Base-by-base conservation (phyloP, 2,797 vertebrate genomes). In the Rhinogobio ventralis region DNA sequence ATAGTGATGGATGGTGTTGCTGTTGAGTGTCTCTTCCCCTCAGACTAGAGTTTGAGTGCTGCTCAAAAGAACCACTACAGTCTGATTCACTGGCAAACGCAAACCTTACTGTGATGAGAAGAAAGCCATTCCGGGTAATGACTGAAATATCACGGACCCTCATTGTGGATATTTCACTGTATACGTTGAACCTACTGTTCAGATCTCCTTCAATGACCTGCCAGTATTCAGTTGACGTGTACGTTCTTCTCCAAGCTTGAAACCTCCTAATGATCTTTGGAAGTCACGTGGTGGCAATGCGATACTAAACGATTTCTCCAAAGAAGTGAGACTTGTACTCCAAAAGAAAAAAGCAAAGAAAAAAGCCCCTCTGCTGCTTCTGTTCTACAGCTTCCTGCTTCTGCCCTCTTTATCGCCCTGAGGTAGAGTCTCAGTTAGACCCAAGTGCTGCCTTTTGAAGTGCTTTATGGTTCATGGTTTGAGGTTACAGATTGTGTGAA, bases 351-450 rank as follows among this genome's bases (percentile, higher is more conserved):
- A 53, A 83, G 10, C 30, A 51, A 57, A 17, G 42, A 51, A 25
- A 36, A 81, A 30, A 39, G 45, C 79, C 53, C 79, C 49, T 55
- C 74, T 89, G 92, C 91, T 92, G 90, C 93, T 93, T 85, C 78
- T 85, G 77, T 85, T 75, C 89, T 81, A 90, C 87, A 75, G 87
- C 89, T 88, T 85, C 81, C 71, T 87, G 87, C 89, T 88, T 86
- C 80, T 80, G 78, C 72, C 67, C 74, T 81, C 77, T 71, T 53
- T 82, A 79, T 84, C 71, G 72, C 86, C 57, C 82, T 60, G 64
- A 87, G 53, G 51, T 84, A 82, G 81, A 78, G 79, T 84, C 85
- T 88, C 81, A 85, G 67, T 88, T 88, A 82, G 87, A 88, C 75
- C 86, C 84, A 81, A 87, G 85, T 81, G 88, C 86, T 90, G 88